Evolutionary conservation across 2,888 invertebrate genomes (phyloP), one percentile per base, ranked within the genome.

Genomic region (Pecten maximus): DNA sequence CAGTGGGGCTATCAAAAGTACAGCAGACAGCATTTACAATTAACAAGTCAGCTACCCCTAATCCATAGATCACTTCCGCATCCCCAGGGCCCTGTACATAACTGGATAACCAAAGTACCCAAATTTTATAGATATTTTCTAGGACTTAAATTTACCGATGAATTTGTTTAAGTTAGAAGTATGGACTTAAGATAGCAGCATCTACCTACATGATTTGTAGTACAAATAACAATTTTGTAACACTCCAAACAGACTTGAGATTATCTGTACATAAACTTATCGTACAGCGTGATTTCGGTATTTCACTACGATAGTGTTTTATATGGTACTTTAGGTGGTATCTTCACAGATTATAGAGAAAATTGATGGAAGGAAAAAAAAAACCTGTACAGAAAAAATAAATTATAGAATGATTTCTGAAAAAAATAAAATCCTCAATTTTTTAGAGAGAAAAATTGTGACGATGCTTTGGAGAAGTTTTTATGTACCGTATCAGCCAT

Each of bases 161-260:
- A 74, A 74, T 74, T 74, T 74, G 74, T 74, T 35, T 35, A 12
- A 74, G 74, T 74, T 28, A 35, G 35, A 35, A 35, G 35, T 28
- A 23, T 35, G 74, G 28, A 74, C 74, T 35, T 35, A 16, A 74
- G 74, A 74, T 74, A 28, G 35, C n/a, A 6, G 35, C 35, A 35
- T 74, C 74, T 74, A 74, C 35, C 74, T n/a, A n/a, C n/a, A n/a
- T n/a, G n/a, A n/a, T n/a, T 44, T 74, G 15, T 35, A 35, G 74
- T 74, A 74, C 35, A 74, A 35, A 74, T 74, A 74, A 74, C 74
- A 74, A 74, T 74, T 74, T 74, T 74, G 35, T 74, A 35, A 35
- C 74, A 35, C 74, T 74, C 74, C 6, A 28, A 8, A 74, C 74
- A 8, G 74, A 74, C 74, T 74, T 74, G 35, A 74, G 74, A 74